Evolutionary conservation across 2,797 vertebrate genomes (phyloP).

Genomic region (Sebastes aleutianus): DNA sequence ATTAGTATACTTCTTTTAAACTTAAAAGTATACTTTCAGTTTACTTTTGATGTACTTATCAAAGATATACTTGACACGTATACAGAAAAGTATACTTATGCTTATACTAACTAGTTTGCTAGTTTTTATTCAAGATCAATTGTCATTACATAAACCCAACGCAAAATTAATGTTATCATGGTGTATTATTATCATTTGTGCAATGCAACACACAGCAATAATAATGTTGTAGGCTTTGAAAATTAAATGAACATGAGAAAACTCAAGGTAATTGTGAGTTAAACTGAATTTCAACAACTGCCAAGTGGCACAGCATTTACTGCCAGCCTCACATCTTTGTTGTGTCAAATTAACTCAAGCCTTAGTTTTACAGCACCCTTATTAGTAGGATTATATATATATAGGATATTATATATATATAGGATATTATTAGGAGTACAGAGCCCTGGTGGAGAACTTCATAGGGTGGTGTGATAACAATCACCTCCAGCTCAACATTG

Average conservation of each 20-base stretch:
- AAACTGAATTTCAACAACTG: neutral
- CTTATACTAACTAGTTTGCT: neutral
- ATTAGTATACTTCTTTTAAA: too few species aligned
- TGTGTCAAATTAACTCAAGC: neutral
- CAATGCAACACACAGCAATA: neutral
- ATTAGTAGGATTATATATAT: neutral
- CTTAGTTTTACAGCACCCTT: neutral
- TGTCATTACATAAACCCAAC: neutral
- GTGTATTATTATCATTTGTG: neutral
- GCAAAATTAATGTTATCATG: neutral
- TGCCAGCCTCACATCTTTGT: neutral
- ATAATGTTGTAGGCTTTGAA: neutral
- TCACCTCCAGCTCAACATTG: too few species aligned
- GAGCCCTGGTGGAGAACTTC: too few species aligned
- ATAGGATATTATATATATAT: too few species aligned
- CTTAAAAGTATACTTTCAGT: too few species aligned
- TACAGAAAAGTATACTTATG: too few species aligned
- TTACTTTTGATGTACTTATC: too few species aligned
- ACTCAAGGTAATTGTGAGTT: neutral
- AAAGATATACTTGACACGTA: too few species aligned
- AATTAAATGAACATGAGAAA: neutral
- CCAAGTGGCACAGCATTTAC: neutral
- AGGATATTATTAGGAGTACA: too few species aligned
- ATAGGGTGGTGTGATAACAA: too few species aligned
- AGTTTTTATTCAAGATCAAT: neutral